Evolutionary conservation across 2,888 invertebrate species (phyloP).

Genomic region (Chloromyia formosa): DNA sequence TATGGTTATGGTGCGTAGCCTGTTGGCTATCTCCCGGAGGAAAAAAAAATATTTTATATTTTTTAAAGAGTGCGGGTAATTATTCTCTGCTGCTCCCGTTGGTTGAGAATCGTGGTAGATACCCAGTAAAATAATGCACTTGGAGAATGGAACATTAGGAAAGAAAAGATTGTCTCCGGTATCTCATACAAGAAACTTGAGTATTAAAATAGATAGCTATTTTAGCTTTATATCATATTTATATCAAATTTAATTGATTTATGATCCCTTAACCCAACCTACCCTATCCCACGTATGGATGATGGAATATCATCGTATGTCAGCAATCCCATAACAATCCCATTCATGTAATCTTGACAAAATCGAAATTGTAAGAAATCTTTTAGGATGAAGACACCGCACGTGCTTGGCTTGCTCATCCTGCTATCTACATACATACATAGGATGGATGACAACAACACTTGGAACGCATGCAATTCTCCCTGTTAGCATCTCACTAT

Average conservation of each 20-base stretch:
- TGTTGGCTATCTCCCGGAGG: no score
- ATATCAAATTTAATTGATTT: slow-evolving; percentile 26
- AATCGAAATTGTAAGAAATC: slow-evolving; percentile 9
- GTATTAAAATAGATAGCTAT: neutral
- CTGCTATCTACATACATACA: no score
- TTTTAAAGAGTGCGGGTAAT: neutral
- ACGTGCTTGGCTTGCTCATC: neutral
- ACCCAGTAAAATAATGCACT: no score
- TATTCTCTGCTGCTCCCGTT: neutral
- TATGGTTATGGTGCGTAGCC: neutral
- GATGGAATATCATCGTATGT: slow-evolving; percentile 17
- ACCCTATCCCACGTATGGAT: neutral
- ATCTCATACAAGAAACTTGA: neutral
- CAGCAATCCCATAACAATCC: slow-evolving; percentile 12
- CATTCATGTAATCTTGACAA: neutral
- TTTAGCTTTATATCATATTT: neutral
- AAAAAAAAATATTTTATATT: no score
- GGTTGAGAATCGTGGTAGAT: no score
- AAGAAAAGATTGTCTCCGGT: neutral
- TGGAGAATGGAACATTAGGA: neutral
- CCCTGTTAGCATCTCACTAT: neutral
- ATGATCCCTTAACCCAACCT: neutral
- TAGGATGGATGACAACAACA: neutral
- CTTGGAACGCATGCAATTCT: slow-evolving; percentile 12
- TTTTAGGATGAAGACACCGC: slow-evolving; percentile 11